Evolutionary conservation across 1,140 invertebrate genomes (phyloP).

Genomic region (Drosophila takahashii): DNA sequence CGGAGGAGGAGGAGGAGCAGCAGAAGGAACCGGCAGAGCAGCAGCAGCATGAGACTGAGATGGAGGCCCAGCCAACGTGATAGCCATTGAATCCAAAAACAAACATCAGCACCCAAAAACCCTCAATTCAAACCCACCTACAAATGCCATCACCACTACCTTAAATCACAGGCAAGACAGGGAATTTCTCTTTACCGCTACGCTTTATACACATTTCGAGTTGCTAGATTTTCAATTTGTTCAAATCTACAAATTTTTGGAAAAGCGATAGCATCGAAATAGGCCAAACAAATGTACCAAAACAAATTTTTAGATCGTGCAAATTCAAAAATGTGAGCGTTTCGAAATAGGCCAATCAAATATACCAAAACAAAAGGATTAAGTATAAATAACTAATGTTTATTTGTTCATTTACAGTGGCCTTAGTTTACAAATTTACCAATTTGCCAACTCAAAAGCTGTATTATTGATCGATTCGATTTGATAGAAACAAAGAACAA

Average conservation of each 20-base stretch:
- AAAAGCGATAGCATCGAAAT: background rate
- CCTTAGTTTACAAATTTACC: background rate
- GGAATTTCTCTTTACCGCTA: conserved; percentile 2
- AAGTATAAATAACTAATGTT: conserved; percentile 27
- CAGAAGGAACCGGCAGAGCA: background rate
- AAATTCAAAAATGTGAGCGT: background rate
- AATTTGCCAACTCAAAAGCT: background rate
- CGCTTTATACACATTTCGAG: background rate
- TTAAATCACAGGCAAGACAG: conserved; percentile 4
- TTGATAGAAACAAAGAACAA: background rate
- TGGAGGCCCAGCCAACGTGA: conserved; percentile 34
- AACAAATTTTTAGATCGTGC: background rate
- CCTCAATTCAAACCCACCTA: conserved; percentile 26
- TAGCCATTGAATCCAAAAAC: conserved; percentile 14
- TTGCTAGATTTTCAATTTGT: background rate
- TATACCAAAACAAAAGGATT: conserved; percentile 8
- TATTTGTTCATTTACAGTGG: conserved; percentile 14
- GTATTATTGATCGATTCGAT: background rate
- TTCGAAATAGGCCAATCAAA: conserved; percentile 5
- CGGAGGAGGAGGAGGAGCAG: conserved; percentile 13
- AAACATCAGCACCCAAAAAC: background rate
- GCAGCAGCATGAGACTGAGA: conserved; percentile 19
- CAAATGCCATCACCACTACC: conserved; percentile 24
- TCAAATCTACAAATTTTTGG: background rate
- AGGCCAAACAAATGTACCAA: no score